phyloP scores from a whole-genome alignment of 2,888 invertebrate species.

The Amphipoea oculea region DNA sequence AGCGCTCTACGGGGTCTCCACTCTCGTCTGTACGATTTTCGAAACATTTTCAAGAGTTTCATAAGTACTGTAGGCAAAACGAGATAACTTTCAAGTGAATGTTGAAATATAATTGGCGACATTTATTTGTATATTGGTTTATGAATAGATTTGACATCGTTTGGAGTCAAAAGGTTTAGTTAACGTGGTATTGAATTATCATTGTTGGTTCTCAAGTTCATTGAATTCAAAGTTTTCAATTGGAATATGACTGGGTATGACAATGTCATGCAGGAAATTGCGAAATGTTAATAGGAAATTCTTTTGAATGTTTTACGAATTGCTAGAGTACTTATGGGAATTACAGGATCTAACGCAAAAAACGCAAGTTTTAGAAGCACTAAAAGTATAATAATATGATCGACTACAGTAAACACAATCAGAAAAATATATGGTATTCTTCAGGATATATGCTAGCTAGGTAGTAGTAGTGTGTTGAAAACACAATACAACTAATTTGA shows the following conservation, averaged over 20 bases:
- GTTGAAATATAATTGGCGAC: constrained; percentile 55
- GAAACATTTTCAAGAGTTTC: constrained; percentile 48
- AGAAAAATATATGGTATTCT: too few species aligned
- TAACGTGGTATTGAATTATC: constrained; percentile 19
- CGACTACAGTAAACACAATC: too few species aligned
- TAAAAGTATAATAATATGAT: too few species aligned
- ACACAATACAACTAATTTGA: too few species aligned
- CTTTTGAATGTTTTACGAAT: neutral
- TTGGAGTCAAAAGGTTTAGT: constrained; percentile 34
- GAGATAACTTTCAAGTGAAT: constrained; percentile 58
- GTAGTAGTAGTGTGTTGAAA: too few species aligned
- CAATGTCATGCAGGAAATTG: neutral
- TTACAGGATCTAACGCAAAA: too few species aligned
- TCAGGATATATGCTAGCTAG: too few species aligned
- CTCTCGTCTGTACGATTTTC: constrained; percentile 38
- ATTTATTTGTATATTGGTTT: constrained; percentile 32
- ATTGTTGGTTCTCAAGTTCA: constrained; percentile 20
- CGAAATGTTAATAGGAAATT: constrained; percentile 5
- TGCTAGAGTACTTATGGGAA: neutral
- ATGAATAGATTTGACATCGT: constrained; percentile 31
- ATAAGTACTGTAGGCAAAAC: constrained; percentile 22
- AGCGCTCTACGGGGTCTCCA: constrained; percentile 30
- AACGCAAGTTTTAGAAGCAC: too few species aligned
- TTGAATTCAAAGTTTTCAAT: constrained; percentile 15
- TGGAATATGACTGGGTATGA: constrained; percentile 5